phyloP scores from a whole-genome alignment of 2,113 vertebrate genomes.

The Gorsachius goisagi region DNA sequence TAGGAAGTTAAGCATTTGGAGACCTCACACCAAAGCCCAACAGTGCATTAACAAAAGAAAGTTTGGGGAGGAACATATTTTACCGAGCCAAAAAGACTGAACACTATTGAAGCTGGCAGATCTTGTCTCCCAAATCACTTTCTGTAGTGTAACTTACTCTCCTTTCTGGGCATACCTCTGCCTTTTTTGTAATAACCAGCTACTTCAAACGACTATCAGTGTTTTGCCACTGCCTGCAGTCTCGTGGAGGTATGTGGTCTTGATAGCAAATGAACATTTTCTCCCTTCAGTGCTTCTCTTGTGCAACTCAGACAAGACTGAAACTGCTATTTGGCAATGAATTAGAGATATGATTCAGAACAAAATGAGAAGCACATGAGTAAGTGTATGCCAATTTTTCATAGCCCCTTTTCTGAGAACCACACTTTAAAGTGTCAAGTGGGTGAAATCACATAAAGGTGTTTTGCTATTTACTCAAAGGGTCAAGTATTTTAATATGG shows the following conservation, averaged over 20 bases:
- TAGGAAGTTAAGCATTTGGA: background rate
- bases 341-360: slow-evolving; percentile 12
- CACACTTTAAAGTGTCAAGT: slow-evolving; percentile 25
- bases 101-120: background rate
- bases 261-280: background rate
- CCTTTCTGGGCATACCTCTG: background rate
- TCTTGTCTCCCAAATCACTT: background rate
- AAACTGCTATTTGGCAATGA: slow-evolving; percentile 2
- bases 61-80: background rate
- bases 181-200: background rate
- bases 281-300: background rate
- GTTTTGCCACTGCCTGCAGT: background rate
- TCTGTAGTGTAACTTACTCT: background rate
- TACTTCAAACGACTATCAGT: background rate
- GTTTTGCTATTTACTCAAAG: slow-evolving; percentile 21
- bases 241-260: accelerated
- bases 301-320: background rate
- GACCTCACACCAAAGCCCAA: background rate
- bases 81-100: background rate
- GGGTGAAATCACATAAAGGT: slow-evolving; percentile 7
- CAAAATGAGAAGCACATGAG: background rate
- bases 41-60: background rate
- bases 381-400: background rate
- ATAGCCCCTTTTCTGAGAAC: background rate
- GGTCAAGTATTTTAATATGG: slow-evolving; percentile 38